A percentile compares a stretch with the other conserved stretches of the same genome.
Evolutionary conservation across 2,888 invertebrate genomes (phyloP).

Genomic region (Leucoma salicis): DNA sequence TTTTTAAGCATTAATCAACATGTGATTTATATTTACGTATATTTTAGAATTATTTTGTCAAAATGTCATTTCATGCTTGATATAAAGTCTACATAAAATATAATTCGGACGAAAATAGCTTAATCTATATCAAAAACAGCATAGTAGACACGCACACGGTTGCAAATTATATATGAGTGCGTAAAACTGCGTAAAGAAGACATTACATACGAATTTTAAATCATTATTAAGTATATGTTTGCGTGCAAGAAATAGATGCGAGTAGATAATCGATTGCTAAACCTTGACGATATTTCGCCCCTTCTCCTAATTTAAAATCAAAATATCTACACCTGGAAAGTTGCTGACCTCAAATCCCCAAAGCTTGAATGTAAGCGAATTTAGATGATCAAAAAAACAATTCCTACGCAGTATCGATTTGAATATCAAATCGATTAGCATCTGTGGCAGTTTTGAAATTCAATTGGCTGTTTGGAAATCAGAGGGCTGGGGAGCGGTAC

Average conservation of each 20-base stretch:
- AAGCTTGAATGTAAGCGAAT: slow-evolving; percentile 7
- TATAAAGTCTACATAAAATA: too few species aligned
- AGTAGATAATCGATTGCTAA: background rate
- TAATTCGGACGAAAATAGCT: too few species aligned
- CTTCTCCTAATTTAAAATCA: background rate
- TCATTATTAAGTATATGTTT: background rate
- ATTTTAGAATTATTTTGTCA: too few species aligned
- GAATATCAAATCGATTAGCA: slow-evolving; percentile 29
- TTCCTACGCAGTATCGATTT: slow-evolving; percentile 11
- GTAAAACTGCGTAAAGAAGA: background rate
- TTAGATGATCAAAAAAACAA: slow-evolving; percentile 11
- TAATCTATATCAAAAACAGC: too few species aligned
- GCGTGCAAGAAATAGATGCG: background rate
- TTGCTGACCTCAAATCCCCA: slow-evolving; percentile 7
- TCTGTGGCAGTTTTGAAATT: slow-evolving; percentile 26
- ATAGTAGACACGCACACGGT: too few species aligned
- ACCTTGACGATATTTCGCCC: background rate
- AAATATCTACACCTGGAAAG: slow-evolving; percentile 4
- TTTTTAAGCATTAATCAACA: too few species aligned
- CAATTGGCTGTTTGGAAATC: slow-evolving; percentile 19
- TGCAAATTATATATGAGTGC: background rate
- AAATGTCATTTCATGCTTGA: too few species aligned
- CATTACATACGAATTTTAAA: background rate
- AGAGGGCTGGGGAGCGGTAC: background rate
- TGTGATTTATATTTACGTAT: too few species aligned